Evolutionary conservation across 2,797 vertebrate species (phyloP), one percentile per base, ranked within the genome.

Genomic region (Garrulus glandarius): DNA sequence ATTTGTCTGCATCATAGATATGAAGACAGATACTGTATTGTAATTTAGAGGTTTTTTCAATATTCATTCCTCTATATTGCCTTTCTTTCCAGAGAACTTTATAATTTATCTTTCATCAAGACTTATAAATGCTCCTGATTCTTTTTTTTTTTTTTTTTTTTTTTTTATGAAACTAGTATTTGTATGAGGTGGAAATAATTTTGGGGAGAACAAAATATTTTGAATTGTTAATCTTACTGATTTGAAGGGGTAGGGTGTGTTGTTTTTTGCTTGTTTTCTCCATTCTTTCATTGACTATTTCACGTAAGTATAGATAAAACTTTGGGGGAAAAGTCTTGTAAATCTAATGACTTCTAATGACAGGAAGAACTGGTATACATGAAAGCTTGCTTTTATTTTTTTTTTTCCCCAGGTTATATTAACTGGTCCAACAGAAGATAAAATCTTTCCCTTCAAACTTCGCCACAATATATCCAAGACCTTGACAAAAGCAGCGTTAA

Each of bases 221-320:
- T 39, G 3, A 79, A 22, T 2, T 13, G 4, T 41, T 64, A 61
- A 44, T 19, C 21, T 16, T 18, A 9, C 3, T 6, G 11, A 43
- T 69, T 61, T 36, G 11, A 39, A 4, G 6, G 2, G 8, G 4
- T 13, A 19, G 2, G 3, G 2, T 39, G 4, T 15, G 4, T 14
- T 63, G 6, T 2, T 15, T 34, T 88, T 63, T 67, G 2, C 9
- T 86, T 63, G 5, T 44, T 77, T 71, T n/a, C 10, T 37, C 8
- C 2, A 39, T 53, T 81, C 5, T 5, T 71, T 55, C 65, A 24
- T 11, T 53, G 15, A 67, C 13, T 43, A 23, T 53, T 78, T 92
- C 19, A 60, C 8, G 46, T 6, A 61, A 3, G 1, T 13, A 57
- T 6, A 68, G 26, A 53, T 30, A 57, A 64, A 57, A 11, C 6